Evolutionary conservation across 2,888 invertebrate species (phyloP), one percentile per base, ranked within the genome.

Genomic region (Plebejus argus): DNA sequence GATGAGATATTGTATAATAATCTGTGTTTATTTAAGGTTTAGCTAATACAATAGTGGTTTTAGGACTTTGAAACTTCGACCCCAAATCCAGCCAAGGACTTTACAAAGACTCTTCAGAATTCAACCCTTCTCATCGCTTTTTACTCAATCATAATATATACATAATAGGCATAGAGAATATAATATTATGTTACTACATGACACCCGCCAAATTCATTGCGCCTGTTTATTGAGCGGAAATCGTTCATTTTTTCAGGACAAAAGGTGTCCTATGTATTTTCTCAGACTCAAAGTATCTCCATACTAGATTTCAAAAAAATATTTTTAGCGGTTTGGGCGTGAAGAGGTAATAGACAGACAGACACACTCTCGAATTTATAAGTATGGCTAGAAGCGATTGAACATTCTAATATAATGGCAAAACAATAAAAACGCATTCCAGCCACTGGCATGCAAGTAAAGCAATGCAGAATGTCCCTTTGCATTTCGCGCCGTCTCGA

Each of bases 31-130:
- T 66, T 28, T 7, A 66, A 33, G 66, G 28, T 66, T 23, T 12
- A 12, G n/a, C 23, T 23, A 61, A 61, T 61, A 61, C 61, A 61
- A 61, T 23, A 61, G 61, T 61, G 66, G 28, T 66, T 28, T 66
- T 66, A 66, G 58, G 6, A 66, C 66, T 66, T 66, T 66, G 66
- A 66, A 66, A 66, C 66, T 66, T 33, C 28, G 66, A 66, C 66
- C 66, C 66, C 28, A 28, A 66, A 66, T 28, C 15, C 7, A 18
- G 1, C 66, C 33, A 66, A 66, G 66, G 66, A 33, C 66, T 10
- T 61, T 23, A 66, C 20, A 61, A 61, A 12, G 23, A 61, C 66
- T 66, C 33, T 23, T 66, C 28, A 23, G 28, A 66, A 33, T 33
- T 66, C 28, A 33, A 66, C 66, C 66, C 66, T 66, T 66, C 28